These are phyloP conservation scores for Cancer borealis DNA, from an alignment of 2,888 invertebrate genomes.

Conservation along the genomic window DNA sequence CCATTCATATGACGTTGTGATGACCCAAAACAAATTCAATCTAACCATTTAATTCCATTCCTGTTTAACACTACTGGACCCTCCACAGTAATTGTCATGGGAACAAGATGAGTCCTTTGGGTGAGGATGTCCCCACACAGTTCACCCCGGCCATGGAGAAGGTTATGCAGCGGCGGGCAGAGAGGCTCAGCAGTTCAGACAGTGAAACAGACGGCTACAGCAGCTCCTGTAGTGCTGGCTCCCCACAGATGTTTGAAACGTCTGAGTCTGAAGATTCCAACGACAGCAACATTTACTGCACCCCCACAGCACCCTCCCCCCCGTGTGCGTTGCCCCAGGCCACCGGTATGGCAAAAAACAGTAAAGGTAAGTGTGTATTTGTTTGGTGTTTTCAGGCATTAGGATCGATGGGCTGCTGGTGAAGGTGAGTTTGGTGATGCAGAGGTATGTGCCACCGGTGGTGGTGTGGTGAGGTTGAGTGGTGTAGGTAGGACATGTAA, in stretches of 20 bases:
- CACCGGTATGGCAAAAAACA: slow-evolving; percentile 36
- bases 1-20: too few relatives aligned
- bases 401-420: not conserved
- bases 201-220: slow-evolving; percentile 57
- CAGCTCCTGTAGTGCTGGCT: slow-evolving; percentile 58
- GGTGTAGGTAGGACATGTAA: not conserved
- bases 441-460: not conserved
- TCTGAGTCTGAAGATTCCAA: slow-evolving; percentile 72
- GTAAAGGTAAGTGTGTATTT: slow-evolving; percentile 42
- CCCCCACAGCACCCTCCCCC: slow-evolving; percentile 59
- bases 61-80: not conserved
- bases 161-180: slow-evolving; percentile 65
- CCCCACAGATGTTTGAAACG: slow-evolving; percentile 65
- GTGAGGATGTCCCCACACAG: slow-evolving; percentile 64
- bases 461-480: not conserved
- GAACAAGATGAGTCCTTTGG: slow-evolving; percentile 62
- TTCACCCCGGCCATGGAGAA: slow-evolving; percentile 73
- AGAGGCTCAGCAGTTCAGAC: slow-evolving; percentile 63
- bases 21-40: too few relatives aligned
- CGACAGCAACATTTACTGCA: slow-evolving; percentile 66
- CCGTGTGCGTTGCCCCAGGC: slow-evolving; percentile 11
- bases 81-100: slow-evolving; percentile 66
- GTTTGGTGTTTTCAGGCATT: not conserved
- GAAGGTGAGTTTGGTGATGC: slow-evolving; percentile 7
- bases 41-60: not conserved